phyloP scores from a whole-genome alignment of 2,888 invertebrate genomes.

The Tolmerus cingulatus region DNA sequence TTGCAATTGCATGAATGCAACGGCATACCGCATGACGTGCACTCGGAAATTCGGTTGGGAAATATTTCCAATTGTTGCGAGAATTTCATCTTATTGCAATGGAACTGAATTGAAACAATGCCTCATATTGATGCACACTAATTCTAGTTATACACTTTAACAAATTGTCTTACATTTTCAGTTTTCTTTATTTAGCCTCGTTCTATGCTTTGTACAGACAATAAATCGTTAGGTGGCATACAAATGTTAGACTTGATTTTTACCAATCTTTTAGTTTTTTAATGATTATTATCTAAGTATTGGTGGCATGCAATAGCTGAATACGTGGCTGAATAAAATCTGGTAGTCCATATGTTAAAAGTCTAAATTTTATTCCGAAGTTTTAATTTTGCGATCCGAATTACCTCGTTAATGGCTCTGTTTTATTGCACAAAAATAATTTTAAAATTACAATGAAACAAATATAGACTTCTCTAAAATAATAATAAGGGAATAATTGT shows the following conservation, averaged over 20 bases:
- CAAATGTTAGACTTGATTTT: background rate
- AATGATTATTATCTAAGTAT: background rate
- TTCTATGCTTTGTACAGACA: background rate
- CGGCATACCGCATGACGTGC: background rate
- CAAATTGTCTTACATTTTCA: background rate
- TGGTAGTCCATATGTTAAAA: too few relatives aligned
- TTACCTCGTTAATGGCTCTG: too few relatives aligned
- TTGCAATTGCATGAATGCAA: slow-evolving; percentile 3
- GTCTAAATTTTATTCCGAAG: too few relatives aligned
- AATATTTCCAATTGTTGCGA: background rate
- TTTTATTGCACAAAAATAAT: too few relatives aligned
- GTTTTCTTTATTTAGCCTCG: background rate
- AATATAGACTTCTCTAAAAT: too few relatives aligned
- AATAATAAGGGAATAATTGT: too few relatives aligned
- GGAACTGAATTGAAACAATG: background rate
- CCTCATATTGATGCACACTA: background rate
- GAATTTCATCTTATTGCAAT: background rate
- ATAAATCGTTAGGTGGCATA: background rate
- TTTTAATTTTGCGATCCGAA: too few relatives aligned
- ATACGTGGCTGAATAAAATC: too few relatives aligned
- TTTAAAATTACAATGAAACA: too few relatives aligned
- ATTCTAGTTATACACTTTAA: background rate
- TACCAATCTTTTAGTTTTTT: background rate
- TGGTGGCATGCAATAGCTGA: too few relatives aligned
- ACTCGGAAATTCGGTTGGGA: background rate